Conservation (phyloP, 2,113 vertebrate species). For the Alethe diademata region DNA sequence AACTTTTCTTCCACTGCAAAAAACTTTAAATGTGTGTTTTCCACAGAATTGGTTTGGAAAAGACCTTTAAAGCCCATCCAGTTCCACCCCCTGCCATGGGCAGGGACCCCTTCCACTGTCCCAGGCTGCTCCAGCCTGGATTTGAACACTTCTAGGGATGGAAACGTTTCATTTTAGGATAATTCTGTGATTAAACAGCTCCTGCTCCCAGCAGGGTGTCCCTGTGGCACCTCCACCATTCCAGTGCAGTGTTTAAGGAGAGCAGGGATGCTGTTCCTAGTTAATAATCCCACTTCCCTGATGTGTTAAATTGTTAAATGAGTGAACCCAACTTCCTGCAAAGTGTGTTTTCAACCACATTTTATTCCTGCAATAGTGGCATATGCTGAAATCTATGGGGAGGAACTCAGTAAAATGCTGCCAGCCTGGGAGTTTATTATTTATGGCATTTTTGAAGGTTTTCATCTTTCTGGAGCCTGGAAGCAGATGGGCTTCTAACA, state of each 20-base stretch:
- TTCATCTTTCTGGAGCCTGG: constrained; percentile 24
- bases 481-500: neutral
- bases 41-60: neutral
- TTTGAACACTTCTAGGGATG: neutral
- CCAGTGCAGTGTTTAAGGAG: fast-evolving
- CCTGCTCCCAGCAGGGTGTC: neutral
- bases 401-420: neutral
- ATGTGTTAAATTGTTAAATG: neutral
- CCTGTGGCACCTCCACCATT: fast-evolving
- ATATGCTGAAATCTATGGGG: neutral
- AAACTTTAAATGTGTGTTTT: neutral
- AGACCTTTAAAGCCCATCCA: neutral
- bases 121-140: neutral
- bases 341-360: neutral
- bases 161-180: neutral
- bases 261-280: neutral
- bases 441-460: neutral
- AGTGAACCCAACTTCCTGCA: neutral
- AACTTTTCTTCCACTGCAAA: neutral
- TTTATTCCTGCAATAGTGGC: neutral
- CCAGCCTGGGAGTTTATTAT: constrained; percentile 25
- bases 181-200: fast-evolving
- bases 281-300: neutral
- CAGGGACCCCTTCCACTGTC: neutral
- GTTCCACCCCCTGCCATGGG: neutral